Evolutionary conservation across 1,140 invertebrate species (phyloP).

Genomic region (Pseudomyrmex dendroicus): DNA sequence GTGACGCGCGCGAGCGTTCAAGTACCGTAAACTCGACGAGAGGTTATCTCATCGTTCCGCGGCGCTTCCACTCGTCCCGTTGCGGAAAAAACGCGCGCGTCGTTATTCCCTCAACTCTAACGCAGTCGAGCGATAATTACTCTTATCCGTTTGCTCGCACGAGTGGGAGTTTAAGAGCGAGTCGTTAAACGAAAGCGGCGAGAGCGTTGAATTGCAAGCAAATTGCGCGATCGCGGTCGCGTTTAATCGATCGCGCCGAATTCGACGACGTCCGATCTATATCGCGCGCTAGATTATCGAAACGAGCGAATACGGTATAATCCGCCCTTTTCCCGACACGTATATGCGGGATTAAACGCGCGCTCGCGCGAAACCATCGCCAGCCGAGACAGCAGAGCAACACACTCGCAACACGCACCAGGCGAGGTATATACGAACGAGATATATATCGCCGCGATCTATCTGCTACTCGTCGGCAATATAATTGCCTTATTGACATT

Average conservation of each 20-base stretch:
- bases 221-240: neutral
- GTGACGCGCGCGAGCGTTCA: slow-evolving; percentile 72
- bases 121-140: slow-evolving; percentile 1
- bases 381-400: slow-evolving; percentile 55
- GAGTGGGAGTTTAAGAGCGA: neutral
- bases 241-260: slow-evolving; percentile 28
- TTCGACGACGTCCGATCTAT: neutral
- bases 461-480: slow-evolving; percentile 66
- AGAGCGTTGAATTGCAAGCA: slow-evolving; percentile 1
- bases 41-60: neutral
- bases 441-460: slow-evolving; percentile 68
- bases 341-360: slow-evolving; percentile 55
- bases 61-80: neutral
- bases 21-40: slow-evolving; percentile 46
- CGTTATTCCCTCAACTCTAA: neutral
- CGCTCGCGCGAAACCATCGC: slow-evolving; percentile 66
- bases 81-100: neutral
- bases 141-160: neutral
- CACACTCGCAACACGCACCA: slow-evolving; percentile 37
- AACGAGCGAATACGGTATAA: neutral
- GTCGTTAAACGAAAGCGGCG: slow-evolving; percentile 27
- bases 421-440: slow-evolving; percentile 70
- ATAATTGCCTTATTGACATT: slow-evolving; percentile 84
- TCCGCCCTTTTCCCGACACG: slow-evolving; percentile 20
- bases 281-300: slow-evolving; percentile 11